Conservation (phyloP, 2,888 invertebrate genomes). For the Andrena minutula region DNA sequence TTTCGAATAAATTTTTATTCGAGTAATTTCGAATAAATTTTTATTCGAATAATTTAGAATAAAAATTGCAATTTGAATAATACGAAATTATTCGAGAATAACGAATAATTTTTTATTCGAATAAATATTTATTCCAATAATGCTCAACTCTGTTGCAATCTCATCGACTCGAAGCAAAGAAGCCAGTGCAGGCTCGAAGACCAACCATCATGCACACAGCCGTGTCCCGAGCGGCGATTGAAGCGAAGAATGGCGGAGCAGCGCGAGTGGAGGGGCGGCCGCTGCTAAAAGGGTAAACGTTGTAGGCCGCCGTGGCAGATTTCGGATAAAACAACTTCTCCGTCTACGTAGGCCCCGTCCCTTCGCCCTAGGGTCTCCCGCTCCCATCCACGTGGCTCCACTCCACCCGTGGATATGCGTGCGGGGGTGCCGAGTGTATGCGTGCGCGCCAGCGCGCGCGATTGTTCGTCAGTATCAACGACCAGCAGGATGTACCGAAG, state of each 20-base stretch:
- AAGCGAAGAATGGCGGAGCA: slow-evolving; percentile 63
- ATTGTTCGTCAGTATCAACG: slow-evolving; percentile 67
- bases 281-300: slow-evolving; percentile 76
- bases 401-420: slow-evolving; percentile 17
- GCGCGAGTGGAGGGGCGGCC: slow-evolving; percentile 56
- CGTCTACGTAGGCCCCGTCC: slow-evolving; percentile 67
- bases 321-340: slow-evolving; percentile 74
- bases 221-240: slow-evolving; percentile 51
- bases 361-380: slow-evolving; percentile 32
- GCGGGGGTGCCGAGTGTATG: slow-evolving; percentile 6
- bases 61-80: too few species aligned
- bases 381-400: slow-evolving; percentile 41
- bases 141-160: not conserved
- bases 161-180: not conserved
- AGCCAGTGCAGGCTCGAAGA: slow-evolving; percentile 2
- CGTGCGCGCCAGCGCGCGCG: slow-evolving; percentile 37
- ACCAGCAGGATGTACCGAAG: slow-evolving; percentile 69
- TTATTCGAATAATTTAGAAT: too few species aligned
- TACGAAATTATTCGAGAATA: too few species aligned
- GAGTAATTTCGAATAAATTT: too few species aligned
- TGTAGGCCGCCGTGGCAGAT: slow-evolving; percentile 67
- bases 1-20: too few species aligned
- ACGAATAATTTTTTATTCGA: too few species aligned
- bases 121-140: too few species aligned
- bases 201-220: slow-evolving; percentile 11